Conservation (phyloP, 2,888 invertebrate species). For the Drosophila meridiana region DNA sequence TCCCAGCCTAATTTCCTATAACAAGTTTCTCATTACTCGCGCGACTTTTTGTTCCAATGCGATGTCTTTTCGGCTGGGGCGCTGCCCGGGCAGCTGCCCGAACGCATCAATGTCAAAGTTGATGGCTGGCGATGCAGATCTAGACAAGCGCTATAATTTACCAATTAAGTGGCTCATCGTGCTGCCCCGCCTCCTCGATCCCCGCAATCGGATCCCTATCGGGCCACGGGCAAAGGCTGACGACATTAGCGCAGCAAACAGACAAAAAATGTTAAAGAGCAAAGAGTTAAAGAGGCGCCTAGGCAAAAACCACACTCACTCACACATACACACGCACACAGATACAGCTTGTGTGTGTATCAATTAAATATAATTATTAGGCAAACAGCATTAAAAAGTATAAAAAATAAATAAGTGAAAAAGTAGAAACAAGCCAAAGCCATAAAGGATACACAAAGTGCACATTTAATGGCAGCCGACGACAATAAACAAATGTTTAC, state of each 20-base stretch:
- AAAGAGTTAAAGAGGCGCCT: conserved; percentile 33
- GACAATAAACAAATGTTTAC: conserved; percentile 65
- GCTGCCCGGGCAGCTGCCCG: conserved; percentile 62
- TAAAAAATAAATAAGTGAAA: conserved; percentile 2
- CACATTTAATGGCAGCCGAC: conserved; percentile 53
- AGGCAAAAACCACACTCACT: conserved; percentile 26
- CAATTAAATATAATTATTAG: conserved; percentile 73
- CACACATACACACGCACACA: not conserved
- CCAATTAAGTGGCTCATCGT: conserved; percentile 68
- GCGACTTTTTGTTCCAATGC: conserved; percentile 17
- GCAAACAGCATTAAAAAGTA: conserved; percentile 36
- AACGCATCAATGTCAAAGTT: conserved; percentile 75
- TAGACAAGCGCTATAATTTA: conserved; percentile 78
- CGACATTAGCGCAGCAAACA: conserved; percentile 60
- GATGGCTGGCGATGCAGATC: conserved; percentile 67
- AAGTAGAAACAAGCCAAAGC: conserved; percentile 62
- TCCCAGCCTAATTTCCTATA: conserved; percentile 71
- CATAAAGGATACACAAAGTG: conserved; percentile 72
- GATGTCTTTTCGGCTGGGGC: conserved; percentile 14
- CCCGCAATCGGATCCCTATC: conserved; percentile 50
- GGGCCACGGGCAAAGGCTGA: conserved; percentile 51
- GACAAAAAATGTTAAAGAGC: conserved; percentile 3
- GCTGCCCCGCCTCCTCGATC: not conserved
- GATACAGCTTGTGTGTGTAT: conserved; percentile 2
- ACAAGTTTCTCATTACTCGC: conserved; percentile 75